Conservation (phyloP, 2,888 invertebrate genomes). For the Leptopilina myrica region DNA sequence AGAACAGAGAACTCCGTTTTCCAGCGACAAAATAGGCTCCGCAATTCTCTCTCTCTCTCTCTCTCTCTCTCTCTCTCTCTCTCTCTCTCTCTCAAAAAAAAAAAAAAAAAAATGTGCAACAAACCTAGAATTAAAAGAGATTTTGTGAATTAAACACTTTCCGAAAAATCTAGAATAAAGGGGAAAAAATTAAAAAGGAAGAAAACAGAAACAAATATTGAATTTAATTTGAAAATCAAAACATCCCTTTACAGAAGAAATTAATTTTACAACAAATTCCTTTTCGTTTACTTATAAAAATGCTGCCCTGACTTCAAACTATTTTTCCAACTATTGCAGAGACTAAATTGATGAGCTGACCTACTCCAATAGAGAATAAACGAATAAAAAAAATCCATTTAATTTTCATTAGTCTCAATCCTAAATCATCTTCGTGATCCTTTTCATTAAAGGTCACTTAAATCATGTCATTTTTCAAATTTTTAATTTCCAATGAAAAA, state of each 20-base stretch:
- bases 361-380: slow-evolving; percentile 19
- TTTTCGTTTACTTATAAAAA: background rate
- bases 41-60: too few species aligned
- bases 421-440: slow-evolving; percentile 3
- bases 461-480: background rate
- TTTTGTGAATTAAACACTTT: too few species aligned
- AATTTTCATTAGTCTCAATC: slow-evolving; percentile 22
- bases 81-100: too few species aligned
- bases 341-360: slow-evolving; percentile 13
- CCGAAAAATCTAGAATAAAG: too few species aligned
- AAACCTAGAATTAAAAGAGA: too few species aligned
- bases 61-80: too few species aligned
- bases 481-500: slow-evolving; percentile 3
- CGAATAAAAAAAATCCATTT: slow-evolving; percentile 19
- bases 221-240: too few species aligned
- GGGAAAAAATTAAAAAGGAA: too few species aligned
- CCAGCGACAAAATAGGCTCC: background rate
- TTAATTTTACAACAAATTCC: background rate
- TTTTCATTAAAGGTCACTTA: background rate
- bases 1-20: background rate
- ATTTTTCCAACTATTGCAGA: slow-evolving; percentile 6
- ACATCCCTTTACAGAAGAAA: too few species aligned
- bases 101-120: too few species aligned
- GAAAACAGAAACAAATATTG: too few species aligned
- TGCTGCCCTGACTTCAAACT: background rate